phyloP scores from a whole-genome alignment of 2,888 invertebrate genomes.

The Pristionchus japonicus region DNA sequence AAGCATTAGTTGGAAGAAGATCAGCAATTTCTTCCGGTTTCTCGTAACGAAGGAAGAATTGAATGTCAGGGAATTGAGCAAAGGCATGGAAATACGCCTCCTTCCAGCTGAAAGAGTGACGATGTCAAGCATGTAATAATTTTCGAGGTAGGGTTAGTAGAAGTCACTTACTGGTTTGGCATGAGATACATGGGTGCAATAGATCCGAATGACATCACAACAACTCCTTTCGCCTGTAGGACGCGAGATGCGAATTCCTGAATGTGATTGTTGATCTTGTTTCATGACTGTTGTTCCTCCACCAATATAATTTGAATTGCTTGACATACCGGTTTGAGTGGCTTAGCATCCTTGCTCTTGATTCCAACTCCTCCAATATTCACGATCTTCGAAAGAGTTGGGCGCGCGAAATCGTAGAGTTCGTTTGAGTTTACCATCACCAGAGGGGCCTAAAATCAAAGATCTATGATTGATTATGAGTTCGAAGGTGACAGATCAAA shows the following conservation, averaged over 20 bases:
- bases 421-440: conserved; percentile 65
- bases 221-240: conserved; percentile 54
- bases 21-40: background rate
- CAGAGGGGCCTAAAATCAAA: conserved; percentile 22
- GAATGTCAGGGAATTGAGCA: conserved; percentile 56
- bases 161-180: conserved; percentile 4
- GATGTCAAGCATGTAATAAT: background rate
- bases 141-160: background rate
- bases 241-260: conserved; percentile 58
- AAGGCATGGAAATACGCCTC: conserved; percentile 57
- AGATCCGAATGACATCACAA: conserved; percentile 67
- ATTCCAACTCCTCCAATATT: conserved; percentile 71
- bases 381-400: conserved; percentile 63
- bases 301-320: too few relatives aligned
- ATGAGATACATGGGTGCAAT: conserved; percentile 47
- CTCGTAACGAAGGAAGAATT: conserved; percentile 58
- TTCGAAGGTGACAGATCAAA: too few relatives aligned
- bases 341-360: conserved; percentile 57
- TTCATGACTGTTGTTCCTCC: too few relatives aligned
- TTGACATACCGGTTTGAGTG: conserved; percentile 49
- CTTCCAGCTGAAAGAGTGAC: conserved; percentile 10
- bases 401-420: conserved; percentile 63
- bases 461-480: background rate
- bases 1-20: conserved; percentile 55
- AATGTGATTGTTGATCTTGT: too few relatives aligned